Evolutionary conservation across 1,140 invertebrate genomes (phyloP).

Genomic region (Chrysomallon squamiferum): DNA sequence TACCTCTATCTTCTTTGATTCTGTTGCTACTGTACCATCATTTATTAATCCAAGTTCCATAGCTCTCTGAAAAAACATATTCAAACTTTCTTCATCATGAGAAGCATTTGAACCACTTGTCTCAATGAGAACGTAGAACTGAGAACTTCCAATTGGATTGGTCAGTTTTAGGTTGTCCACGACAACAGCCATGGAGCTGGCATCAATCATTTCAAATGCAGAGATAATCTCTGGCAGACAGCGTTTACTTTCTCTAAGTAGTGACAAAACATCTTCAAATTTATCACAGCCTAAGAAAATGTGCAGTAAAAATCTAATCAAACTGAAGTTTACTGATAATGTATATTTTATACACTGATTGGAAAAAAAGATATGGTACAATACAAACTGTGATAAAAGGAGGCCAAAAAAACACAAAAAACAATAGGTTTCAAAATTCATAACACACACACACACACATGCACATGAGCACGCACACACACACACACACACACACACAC

Average conservation of each 20-base stretch:
- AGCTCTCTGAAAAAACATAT: constrained; percentile 76
- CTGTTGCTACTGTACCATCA: constrained; percentile 85
- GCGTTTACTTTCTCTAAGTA: constrained; percentile 75
- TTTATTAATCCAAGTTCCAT: constrained; percentile 75
- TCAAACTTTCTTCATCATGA: constrained; percentile 90
- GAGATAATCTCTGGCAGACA: constrained; percentile 89
- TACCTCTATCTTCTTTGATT: constrained; percentile 80
- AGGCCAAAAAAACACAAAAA: no score
- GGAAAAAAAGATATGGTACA: no score
- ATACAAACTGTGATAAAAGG: no score
- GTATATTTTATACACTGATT: no score
- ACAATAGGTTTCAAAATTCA: no score
- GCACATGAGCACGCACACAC: no score
- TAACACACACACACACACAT: no score
- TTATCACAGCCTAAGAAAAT: constrained; percentile 70
- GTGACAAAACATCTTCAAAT: constrained; percentile 80
- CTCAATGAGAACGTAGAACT: constrained; percentile 92
- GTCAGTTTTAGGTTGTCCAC: constrained; percentile 71
- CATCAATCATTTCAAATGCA: constrained; percentile 92
- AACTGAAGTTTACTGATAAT: no score
- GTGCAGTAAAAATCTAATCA: no score
- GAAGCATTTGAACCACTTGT: constrained; percentile 81
- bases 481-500: no score
- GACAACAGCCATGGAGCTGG: constrained; percentile 70
- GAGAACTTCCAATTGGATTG: constrained; percentile 65